phyloP scores from a whole-genome alignment of 2,888 invertebrate genomes.

The Habrosyne pyritoides region DNA sequence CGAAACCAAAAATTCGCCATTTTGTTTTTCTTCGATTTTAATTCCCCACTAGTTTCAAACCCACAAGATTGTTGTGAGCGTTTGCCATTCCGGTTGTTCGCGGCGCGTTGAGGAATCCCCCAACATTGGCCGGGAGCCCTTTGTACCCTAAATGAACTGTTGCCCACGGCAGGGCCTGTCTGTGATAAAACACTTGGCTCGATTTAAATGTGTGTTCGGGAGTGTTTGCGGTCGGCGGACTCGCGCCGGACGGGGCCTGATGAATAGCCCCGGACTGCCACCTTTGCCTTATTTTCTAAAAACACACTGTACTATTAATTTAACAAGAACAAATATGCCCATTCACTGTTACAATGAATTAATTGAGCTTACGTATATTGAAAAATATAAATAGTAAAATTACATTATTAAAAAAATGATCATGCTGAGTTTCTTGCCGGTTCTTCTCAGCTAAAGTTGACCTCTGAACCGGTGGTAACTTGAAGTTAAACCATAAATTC shows the following conservation, averaged over 20 bases:
- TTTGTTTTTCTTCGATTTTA: background rate
- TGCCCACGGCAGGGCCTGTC: slow-evolving; percentile 29
- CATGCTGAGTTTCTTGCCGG: too few relatives aligned
- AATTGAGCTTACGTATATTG: too few relatives aligned
- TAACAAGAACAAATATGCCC: too few relatives aligned
- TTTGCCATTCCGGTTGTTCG: slow-evolving; percentile 38
- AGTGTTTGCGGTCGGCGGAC: slow-evolving; percentile 19
- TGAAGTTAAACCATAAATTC: too few relatives aligned
- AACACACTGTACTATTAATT: background rate
- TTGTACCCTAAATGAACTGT: slow-evolving; percentile 53
- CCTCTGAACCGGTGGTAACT: too few relatives aligned
- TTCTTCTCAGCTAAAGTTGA: too few relatives aligned
- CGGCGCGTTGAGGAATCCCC: slow-evolving; percentile 10
- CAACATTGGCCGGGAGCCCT: slow-evolving; percentile 26
- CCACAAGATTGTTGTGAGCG: slow-evolving; percentile 29
- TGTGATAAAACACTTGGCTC: slow-evolving; percentile 36
- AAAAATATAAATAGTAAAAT: too few relatives aligned
- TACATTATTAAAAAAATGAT: too few relatives aligned
- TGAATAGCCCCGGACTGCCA: slow-evolving; percentile 19
- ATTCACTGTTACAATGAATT: too few relatives aligned
- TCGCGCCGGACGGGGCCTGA: too few relatives aligned
- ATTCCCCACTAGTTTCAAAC: slow-evolving; percentile 22
- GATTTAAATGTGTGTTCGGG: slow-evolving; percentile 26
- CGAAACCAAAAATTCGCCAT: too few relatives aligned
- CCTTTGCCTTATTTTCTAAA: background rate